phyloP scores from a whole-genome alignment of 2,797 vertebrate genomes.

The Bucorvus abyssinicus region DNA sequence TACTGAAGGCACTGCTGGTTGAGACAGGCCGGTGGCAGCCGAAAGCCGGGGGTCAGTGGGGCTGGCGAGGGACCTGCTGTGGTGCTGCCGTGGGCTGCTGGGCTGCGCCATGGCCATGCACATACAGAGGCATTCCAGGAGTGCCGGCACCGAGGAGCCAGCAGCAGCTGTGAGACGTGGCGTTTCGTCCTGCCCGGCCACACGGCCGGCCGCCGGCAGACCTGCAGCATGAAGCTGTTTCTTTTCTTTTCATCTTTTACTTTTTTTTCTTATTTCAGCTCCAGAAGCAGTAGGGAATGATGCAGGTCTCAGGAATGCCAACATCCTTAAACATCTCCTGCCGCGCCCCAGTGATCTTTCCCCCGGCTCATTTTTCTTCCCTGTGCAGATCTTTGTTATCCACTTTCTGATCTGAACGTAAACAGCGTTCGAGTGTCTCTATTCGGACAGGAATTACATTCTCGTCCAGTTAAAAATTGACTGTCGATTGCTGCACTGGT shows the following conservation, averaged over 20 bases:
- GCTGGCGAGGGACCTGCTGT: background rate
- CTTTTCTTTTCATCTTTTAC: too few species aligned
- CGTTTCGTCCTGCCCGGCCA: background rate
- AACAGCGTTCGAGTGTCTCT: background rate
- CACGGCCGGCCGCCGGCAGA: background rate
- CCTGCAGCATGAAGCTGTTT: accelerated
- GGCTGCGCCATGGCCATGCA: background rate
- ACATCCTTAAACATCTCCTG: background rate
- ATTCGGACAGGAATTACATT: background rate
- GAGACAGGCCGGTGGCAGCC: accelerated
- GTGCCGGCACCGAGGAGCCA: background rate
- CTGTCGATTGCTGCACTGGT: background rate
- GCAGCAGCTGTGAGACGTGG: background rate
- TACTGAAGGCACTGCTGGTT: background rate
- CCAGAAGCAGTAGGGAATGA: background rate
- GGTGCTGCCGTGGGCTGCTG: background rate
- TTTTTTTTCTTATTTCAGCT: too few species aligned
- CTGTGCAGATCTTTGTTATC: background rate
- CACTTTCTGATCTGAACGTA: background rate
- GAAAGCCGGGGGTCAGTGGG: accelerated
- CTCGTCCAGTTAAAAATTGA: background rate
- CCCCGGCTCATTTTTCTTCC: background rate
- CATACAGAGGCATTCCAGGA: background rate
- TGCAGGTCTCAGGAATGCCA: background rate
- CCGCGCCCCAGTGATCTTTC: background rate